phyloP scores from a whole-genome alignment of 2,888 invertebrate species.

The Drymonia ruficornis region DNA sequence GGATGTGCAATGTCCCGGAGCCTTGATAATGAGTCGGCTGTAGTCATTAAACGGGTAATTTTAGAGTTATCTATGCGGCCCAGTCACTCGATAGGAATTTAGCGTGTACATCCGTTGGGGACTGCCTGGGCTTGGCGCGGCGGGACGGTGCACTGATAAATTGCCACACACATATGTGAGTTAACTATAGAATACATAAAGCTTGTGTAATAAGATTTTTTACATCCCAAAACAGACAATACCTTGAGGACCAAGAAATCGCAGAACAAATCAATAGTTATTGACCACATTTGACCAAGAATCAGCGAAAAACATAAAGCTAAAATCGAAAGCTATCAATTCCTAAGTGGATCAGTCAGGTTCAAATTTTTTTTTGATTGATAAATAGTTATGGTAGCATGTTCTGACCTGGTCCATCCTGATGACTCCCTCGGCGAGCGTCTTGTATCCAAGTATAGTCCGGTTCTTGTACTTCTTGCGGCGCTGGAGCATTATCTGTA shows the following conservation, averaged over 20 bases:
- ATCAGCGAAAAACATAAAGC: neutral
- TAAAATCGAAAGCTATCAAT: too few relatives aligned
- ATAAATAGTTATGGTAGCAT: neutral
- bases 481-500: constrained; percentile 97
- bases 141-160: neutral
- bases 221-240: neutral
- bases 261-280: neutral
- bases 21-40: constrained; percentile 34
- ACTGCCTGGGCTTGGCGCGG: neutral
- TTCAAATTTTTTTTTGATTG: too few relatives aligned
- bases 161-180: neutral
- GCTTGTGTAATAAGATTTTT: neutral
- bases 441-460: constrained; percentile 99
- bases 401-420: constrained; percentile 94
- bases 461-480: constrained; percentile 99
- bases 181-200: neutral
- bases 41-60: constrained; percentile 29
- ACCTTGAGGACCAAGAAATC: too few relatives aligned
- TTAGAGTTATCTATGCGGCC: constrained; percentile 23
- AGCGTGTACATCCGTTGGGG: constrained; percentile 14
- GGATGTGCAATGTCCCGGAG: constrained; percentile 27
- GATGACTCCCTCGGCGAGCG: constrained; percentile 97
- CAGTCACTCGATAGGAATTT: constrained; percentile 10
- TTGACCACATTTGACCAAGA: neutral
- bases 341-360: too few relatives aligned